Percentiles rank a stretch among this genome's conserved stretches.
These are phyloP conservation scores for Triplophysa bombifrons DNA, from an alignment of 2,797 vertebrate species.

Conservation along the genomic window DNA sequence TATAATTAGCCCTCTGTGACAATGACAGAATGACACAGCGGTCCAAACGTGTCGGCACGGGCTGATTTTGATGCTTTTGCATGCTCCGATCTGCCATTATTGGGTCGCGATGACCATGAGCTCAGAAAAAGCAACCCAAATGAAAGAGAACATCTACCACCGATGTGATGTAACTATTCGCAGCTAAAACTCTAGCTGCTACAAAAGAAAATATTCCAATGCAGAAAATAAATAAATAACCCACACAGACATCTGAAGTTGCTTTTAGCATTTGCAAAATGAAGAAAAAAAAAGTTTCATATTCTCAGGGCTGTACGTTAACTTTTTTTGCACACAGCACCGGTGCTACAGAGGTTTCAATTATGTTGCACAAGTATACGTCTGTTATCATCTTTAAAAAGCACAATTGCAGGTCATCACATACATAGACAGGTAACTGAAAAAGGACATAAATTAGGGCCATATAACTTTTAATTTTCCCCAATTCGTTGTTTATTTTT, in stretches of 20 bases:
- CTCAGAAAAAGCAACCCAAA: conserved; percentile 29
- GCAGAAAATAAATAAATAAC: not conserved
- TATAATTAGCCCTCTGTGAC: conserved; percentile 62
- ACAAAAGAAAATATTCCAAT: not conserved
- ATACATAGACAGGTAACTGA: no score
- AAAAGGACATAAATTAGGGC: no score
- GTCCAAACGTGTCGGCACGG: conserved; percentile 46
- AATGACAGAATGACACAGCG: conserved; percentile 52
- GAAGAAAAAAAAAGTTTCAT: no score
- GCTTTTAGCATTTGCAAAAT: no score
- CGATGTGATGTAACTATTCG: not conserved
- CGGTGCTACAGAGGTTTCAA: no score
- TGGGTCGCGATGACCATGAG: conserved; percentile 54
- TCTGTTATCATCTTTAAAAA: no score
- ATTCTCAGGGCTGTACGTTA: no score
- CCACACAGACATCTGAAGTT: not conserved
- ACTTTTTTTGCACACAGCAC: no score
- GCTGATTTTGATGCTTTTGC: conserved; percentile 55
- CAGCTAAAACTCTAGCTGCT: not conserved
- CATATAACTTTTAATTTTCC: no score
- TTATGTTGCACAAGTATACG: no score
- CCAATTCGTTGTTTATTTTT: no score
- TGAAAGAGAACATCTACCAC: not conserved
- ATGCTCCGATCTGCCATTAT: conserved; percentile 51
- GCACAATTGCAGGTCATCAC: no score